Evolutionary conservation across 1,140 invertebrate species (phyloP), one percentile per base, ranked within the genome.

Genomic region (Zaprionus africanus): DNA sequence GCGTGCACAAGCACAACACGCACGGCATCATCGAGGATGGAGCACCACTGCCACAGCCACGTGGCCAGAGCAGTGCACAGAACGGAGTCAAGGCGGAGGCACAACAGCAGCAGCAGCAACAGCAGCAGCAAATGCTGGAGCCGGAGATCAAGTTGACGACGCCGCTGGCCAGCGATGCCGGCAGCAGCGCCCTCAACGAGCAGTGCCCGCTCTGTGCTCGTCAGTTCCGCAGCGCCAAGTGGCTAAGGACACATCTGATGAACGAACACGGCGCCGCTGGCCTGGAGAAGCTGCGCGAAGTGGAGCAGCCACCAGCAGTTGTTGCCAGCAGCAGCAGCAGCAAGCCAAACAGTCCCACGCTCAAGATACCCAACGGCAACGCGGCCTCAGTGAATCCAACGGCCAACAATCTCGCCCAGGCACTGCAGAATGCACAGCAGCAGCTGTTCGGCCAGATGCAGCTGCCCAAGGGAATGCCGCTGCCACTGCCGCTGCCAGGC

Each of bases 1-100:
- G 98, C 65, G 98, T 98, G 4, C 99, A 99, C 93, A 99, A 99
- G 91, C 97, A 99, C 88, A 99, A 99, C 93, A 99, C 98, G 5
- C 99, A 99, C 92, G 98, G 98, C 1, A 98, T 99, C 54, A 94
- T 96, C 15, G 97, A 96, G 75, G 96, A 97, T 53, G 94, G 94
- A 0, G 92, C 94, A 0, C 94, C 93, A 0, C 91, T 94, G 34
- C 93, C 94, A 13, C 95, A 94, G 59, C 94, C 94, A 1, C 92
- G 94, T 12, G 93, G 82, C 15, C 41, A 46, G n/a, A 54, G 6
- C 64, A 69, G 17, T n/a, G 93, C 60, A 4, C 81, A 90, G 46
- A 94, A 69, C 90, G 93, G 24, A 92, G 94, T n/a, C 94, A 96
- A 81, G 79, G 93, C 9, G 70, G 91, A 88, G 34, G 66, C 81